Conservation (phyloP, 2,113 vertebrate genomes). For the Oxygymnocypris stewartii region DNA sequence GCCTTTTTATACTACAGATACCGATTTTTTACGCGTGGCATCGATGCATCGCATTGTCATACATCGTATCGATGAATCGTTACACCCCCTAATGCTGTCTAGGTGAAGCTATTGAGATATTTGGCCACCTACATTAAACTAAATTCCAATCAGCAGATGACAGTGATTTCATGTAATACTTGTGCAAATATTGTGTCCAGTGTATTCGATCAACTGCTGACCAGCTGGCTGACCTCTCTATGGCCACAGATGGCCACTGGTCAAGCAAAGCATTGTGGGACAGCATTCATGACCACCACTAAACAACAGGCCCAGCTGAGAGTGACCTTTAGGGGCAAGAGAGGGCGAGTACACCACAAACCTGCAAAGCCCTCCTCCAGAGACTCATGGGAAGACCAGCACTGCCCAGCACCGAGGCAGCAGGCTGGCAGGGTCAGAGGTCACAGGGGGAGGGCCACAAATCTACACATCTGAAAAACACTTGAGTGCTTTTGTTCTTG, state of each 20-base stretch:
- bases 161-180: not conserved
- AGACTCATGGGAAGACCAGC: conserved; percentile 46
- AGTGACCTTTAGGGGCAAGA: conserved; percentile 63
- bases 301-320: conserved; percentile 62
- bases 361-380: conserved; percentile 46
- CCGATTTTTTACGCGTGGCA: too few relatives aligned
- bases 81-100: not conserved
- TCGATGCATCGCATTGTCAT: too few relatives aligned
- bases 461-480: conserved; percentile 25
- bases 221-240: conserved; percentile 82
- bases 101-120: not conserved
- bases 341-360: conserved; percentile 61
- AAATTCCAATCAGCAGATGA: not conserved
- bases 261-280: conserved; percentile 72
- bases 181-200: conserved; percentile 29
- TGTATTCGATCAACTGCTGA: conserved; percentile 73
- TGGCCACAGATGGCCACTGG: conserved; percentile 86
- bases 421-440: conserved; percentile 29
- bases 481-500: not conserved
- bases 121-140: not conserved
- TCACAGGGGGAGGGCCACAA: conserved; percentile 37
- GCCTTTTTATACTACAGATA: too few relatives aligned
- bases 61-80: too few relatives aligned
- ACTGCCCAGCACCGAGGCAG: conserved; percentile 9
- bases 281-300: conserved; percentile 55